Evolutionary conservation across 2,797 vertebrate species (phyloP), one percentile per base, ranked within the genome.

Genomic region (Poeciliopsis gracilis): DNA sequence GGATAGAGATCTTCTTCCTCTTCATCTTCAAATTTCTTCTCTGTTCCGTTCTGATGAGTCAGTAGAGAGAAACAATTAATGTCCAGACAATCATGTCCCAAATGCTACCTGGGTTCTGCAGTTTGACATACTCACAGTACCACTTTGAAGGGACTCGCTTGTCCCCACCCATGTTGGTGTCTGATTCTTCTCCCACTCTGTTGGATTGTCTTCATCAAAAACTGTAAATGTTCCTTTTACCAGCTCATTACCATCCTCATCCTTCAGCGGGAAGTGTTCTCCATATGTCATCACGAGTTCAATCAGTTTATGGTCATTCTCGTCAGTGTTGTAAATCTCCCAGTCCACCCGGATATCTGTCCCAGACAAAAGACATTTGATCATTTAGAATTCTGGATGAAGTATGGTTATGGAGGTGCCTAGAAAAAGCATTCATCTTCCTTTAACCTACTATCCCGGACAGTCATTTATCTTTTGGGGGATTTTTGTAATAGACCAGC

Each of bases 281-380:
- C 96, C 97, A 0, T 93, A 98, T 0, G 93, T 80, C 80, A 97
- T 83, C 83, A 97, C 51, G n/a, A 98, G 80, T 72, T 99, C 98
- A 85, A 98, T 84, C 81, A 97, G 84, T 77, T 93, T 95, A 38
- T 83, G 84, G 76, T 96, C 95, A 0, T 89, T 91, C 16, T 82
- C 59, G 36, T 97, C 95, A 0, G 93, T 80, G 78, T 95, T 94
- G 25, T 96, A 99, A 2, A 91, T 95, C 89, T 97, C 90, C 97
- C 97, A 98, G 93, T 99, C 97, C 90, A 99, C 74, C 15, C 97
- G 96, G 75, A 99, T 97, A 76, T 98, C 98, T 99, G 86, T 25
- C 23, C 59, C 57, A n/a, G 69, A 46, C 63, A 1, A 76, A 55
- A 76, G 1, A 61, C 9, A 28, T 16, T 4, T n/a, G 5, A 11